These are phyloP conservation scores for Coracopsis vasa DNA, from an alignment of 2,113 vertebrate species.

Conservation along the genomic window DNA sequence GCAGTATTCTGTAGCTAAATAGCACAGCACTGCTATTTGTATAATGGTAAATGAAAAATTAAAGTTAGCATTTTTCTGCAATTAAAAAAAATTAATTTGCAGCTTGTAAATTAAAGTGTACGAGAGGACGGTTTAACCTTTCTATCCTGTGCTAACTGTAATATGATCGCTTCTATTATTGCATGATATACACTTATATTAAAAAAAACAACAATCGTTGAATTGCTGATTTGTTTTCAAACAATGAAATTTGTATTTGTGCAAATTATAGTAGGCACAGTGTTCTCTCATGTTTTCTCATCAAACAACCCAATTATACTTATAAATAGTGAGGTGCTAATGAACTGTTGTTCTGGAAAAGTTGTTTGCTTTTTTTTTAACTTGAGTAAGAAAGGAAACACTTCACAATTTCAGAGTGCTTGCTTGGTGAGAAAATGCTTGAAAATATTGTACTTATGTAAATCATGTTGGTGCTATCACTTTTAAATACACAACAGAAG, in stretches of 20 bases:
- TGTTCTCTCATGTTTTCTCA: constrained; percentile 70
- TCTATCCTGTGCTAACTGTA: not conserved
- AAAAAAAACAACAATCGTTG: not conserved
- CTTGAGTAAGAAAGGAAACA: constrained; percentile 66
- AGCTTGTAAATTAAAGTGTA: not conserved
- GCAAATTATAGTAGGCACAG: constrained; percentile 58
- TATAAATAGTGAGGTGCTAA: constrained; percentile 73
- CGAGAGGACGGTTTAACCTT: not conserved
- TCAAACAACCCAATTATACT: constrained; percentile 74
- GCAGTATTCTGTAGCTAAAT: not conserved
- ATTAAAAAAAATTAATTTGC: constrained; percentile 28
- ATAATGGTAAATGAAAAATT: constrained; percentile 3
- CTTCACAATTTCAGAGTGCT: constrained; percentile 58
- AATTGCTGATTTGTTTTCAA: constrained; percentile 61
- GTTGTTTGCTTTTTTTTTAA: constrained; percentile 53
- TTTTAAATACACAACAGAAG: constrained; percentile 61
- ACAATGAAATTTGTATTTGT: constrained; percentile 63
- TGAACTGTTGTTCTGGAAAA: constrained; percentile 72
- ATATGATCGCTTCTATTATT: constrained; percentile 4
- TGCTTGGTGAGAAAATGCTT: constrained; percentile 52
- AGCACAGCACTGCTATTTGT: not conserved
- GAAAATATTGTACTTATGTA: constrained; percentile 66
- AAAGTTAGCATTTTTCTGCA: not conserved
- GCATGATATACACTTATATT: constrained; percentile 30
- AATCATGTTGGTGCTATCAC: constrained; percentile 56